These are phyloP conservation scores for Gila orcuttii DNA, from an alignment of 2,113 vertebrate species.

Conservation along the genomic window DNA sequence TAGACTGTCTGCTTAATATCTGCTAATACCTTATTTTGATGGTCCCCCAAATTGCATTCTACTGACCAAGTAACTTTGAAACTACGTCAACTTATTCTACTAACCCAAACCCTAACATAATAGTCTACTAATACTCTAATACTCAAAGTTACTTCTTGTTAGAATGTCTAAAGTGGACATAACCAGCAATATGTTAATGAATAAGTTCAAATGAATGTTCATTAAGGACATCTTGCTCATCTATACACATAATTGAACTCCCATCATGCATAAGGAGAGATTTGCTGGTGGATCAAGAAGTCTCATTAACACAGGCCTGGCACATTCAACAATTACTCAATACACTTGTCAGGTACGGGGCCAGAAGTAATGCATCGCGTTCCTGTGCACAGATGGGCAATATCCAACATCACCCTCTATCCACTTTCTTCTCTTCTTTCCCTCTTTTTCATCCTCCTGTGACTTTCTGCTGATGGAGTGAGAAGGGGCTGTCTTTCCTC, in stretches of 20 bases:
- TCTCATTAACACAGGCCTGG: constrained; percentile 48
- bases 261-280: constrained; percentile 31
- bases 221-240: not conserved
- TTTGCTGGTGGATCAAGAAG: constrained; percentile 37
- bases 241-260: constrained; percentile 28
- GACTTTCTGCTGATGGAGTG: not conserved
- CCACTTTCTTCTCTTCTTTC: not conserved
- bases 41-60: no score
- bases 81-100: no score
- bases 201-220: not conserved
- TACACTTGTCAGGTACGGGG: constrained; percentile 35
- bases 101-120: no score
- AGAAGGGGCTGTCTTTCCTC: not conserved
- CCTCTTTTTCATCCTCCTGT: constrained; percentile 38
- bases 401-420: constrained; percentile 11
- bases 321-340: constrained; percentile 50
- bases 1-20: no score
- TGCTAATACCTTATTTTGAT: no score
- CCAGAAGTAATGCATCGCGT: constrained; percentile 52
- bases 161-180: no score
- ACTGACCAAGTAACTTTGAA: no score
- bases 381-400: constrained; percentile 32
- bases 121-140: no score
- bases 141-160: no score
- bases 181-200: not conserved